Evolutionary conservation across 2,797 vertebrate genomes (phyloP).

Genomic region (Rhincodon typus): DNA sequence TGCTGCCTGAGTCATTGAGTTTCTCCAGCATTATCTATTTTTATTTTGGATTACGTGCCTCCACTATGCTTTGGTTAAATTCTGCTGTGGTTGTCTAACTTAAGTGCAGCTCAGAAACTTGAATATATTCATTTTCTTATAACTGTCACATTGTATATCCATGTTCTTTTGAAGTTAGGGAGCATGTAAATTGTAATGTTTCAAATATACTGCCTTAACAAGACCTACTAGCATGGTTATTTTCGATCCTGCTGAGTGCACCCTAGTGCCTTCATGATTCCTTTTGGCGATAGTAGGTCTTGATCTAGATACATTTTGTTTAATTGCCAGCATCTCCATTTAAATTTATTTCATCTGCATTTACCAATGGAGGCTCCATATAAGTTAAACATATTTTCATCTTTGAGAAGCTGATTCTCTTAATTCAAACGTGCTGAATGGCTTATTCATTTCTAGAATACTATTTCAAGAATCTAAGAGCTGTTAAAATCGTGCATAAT

Average conservation of each 20-base stretch:
- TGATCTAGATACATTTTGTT: background rate
- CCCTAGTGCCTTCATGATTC: background rate
- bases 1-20: background rate
- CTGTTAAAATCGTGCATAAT: too few relatives aligned
- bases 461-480: background rate
- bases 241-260: background rate
- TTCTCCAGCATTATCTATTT: background rate
- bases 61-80: background rate
- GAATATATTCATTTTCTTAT: background rate
- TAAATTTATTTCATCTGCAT: background rate
- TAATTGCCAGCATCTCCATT: background rate
- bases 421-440: background rate
- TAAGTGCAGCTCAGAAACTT: background rate
- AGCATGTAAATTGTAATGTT: too few relatives aligned
- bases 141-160: background rate
- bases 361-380: background rate
- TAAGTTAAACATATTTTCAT: background rate
- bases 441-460: background rate
- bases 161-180: background rate
- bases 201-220: background rate
- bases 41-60: background rate
- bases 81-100: background rate
- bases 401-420: background rate
- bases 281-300: background rate
- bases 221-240: background rate